Evolutionary conservation across 1,140 invertebrate genomes (phyloP).

Genomic region (Drosophila yakuba): DNA sequence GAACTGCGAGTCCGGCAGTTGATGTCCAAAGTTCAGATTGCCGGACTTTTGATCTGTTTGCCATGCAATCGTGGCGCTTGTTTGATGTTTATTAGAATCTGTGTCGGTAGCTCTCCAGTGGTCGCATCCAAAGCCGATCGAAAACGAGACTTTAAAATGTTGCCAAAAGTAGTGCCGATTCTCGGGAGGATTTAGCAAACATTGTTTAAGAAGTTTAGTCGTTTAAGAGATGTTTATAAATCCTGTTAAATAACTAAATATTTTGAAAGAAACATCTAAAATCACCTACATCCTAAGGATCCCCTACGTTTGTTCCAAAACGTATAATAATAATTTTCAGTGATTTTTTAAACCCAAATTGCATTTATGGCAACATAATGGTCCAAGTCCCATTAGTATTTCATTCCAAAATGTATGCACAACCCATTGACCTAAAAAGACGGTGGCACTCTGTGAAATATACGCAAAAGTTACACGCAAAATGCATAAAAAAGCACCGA

Average conservation of each 20-base stretch:
- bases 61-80: constrained; percentile 19
- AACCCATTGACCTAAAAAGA: constrained; percentile 50
- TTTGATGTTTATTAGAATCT: constrained; percentile 34
- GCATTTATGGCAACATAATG: constrained; percentile 10
- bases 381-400: constrained; percentile 20
- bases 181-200: too few relatives aligned
- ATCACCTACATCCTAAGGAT: background rate
- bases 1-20: constrained; percentile 40
- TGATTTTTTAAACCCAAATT: background rate
- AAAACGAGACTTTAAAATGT: background rate
- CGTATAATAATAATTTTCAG: background rate
- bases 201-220: too few relatives aligned
- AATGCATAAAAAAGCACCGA: constrained; percentile 36
- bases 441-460: constrained; percentile 18
- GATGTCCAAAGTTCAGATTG: constrained; percentile 34
- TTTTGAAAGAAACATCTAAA: background rate
- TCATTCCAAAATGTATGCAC: constrained; percentile 22
- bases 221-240: too few relatives aligned
- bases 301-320: background rate
- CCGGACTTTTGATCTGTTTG: constrained; percentile 46
- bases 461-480: constrained; percentile 23
- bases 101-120: constrained; percentile 1
- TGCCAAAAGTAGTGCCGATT: background rate
- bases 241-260: background rate
- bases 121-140: constrained; percentile 9